These are phyloP conservation scores for Drosophila seguyi DNA, from an alignment of 1,140 invertebrate genomes.

Conservation along the genomic window DNA sequence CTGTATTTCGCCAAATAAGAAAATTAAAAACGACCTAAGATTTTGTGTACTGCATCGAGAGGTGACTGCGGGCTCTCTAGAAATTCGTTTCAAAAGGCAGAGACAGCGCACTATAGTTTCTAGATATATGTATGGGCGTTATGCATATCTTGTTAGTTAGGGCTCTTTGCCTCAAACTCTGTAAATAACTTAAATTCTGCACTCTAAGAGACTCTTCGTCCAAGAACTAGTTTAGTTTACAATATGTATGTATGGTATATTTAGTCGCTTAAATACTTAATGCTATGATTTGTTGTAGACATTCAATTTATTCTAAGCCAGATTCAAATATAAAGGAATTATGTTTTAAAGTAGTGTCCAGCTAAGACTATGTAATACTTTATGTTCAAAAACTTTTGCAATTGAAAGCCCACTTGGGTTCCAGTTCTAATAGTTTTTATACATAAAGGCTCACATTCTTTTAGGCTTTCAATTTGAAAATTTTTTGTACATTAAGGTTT, in stretches of 20 bases:
- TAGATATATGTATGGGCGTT: not conserved
- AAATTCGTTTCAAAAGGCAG: not conserved
- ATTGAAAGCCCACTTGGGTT: not conserved
- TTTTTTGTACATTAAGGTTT: constrained; percentile 6
- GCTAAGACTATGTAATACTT: not conserved
- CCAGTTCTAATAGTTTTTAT: constrained; percentile 10
- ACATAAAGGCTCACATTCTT: not conserved
- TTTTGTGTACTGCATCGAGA: too few relatives aligned
- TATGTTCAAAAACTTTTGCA: constrained; percentile 3
- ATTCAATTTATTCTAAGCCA: constrained; percentile 17
- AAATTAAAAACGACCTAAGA: not conserved
- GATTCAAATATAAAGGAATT: constrained; percentile 12
- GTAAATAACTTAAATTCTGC: constrained; percentile 18
- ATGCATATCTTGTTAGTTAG: not conserved
- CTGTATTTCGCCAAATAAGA: not conserved
- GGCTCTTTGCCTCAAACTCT: not conserved
- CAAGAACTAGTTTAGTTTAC: constrained; percentile 8
- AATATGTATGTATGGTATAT: not conserved
- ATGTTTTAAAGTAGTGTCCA: not conserved
- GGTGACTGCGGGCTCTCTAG: not conserved
- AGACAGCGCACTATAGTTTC: not conserved
- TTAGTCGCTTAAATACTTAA: constrained; percentile 6
- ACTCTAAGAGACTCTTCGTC: constrained; percentile 15
- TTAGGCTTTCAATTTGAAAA: constrained; percentile 2
- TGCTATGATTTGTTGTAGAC: constrained; percentile 31